A percentile compares a stretch with the other conserved stretches of the same genome.
These are phyloP conservation scores for Gymnogyps californianus DNA, from an alignment of 2,113 vertebrate species.

Conservation along the genomic window DNA sequence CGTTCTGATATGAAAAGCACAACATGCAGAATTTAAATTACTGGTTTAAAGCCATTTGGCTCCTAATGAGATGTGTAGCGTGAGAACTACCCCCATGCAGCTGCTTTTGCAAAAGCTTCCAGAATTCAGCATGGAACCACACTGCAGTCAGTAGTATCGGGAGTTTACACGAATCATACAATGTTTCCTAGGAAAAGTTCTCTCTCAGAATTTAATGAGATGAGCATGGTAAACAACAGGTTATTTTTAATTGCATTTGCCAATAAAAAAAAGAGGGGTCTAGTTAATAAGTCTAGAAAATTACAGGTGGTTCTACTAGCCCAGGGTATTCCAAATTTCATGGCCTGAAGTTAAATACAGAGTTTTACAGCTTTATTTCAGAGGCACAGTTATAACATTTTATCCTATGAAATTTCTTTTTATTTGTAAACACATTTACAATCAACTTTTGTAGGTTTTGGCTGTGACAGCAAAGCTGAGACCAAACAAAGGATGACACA, in stretches of 20 bases:
- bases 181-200: not conserved
- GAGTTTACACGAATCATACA: not conserved
- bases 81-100: not conserved
- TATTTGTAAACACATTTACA: conserved; percentile 26
- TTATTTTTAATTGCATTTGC: not conserved
- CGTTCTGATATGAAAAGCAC: not conserved
- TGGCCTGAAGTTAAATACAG: not conserved
- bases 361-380: not conserved
- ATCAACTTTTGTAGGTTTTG: not conserved
- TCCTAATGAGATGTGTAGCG: not conserved
- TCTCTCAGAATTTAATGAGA: not conserved
- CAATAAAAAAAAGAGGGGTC: not conserved
- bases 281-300: not conserved
- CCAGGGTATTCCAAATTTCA: not conserved
- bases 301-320: not conserved
- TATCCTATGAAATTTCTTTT: not conserved
- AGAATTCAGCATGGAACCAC: not conserved
- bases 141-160: not conserved
- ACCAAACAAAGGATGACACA: not conserved
- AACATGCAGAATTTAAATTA: not conserved
- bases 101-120: not conserved
- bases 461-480: not conserved
- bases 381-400: not conserved
- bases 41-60: not conserved
- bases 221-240: not conserved